Evolutionary conservation across 2,888 invertebrate genomes (phyloP).

Genomic region (Pollenia griseotomentosa): DNA sequence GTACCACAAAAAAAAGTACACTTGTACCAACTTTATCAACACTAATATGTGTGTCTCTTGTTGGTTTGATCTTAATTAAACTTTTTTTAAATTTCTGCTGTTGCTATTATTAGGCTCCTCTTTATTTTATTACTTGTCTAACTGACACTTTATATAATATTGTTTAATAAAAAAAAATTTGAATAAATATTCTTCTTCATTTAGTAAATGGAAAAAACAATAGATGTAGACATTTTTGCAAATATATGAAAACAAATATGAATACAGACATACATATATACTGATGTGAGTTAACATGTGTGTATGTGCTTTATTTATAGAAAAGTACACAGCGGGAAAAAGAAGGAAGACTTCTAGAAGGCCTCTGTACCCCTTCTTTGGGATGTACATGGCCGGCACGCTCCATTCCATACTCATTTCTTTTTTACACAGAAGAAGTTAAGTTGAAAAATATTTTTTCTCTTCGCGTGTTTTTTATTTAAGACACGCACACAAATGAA

Average conservation of each 20-base stretch:
- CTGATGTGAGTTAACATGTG: background rate
- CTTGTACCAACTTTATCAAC: too few relatives aligned
- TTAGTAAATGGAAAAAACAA: slow-evolving; percentile 17
- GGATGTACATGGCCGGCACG: too few relatives aligned
- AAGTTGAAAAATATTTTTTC: too few relatives aligned
- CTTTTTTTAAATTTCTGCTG: background rate
- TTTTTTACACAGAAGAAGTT: too few relatives aligned
- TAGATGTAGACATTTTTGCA: slow-evolving; percentile 1
- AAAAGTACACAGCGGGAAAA: too few relatives aligned
- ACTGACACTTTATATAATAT: slow-evolving; percentile 35
- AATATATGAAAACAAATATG: too few relatives aligned
- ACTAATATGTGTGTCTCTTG: background rate
- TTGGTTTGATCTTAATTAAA: background rate
- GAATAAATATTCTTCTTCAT: slow-evolving; percentile 48
- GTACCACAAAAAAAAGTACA: too few relatives aligned
- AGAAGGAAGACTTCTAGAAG: too few relatives aligned
- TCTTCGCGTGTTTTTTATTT: slow-evolving; percentile 8
- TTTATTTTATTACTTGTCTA: slow-evolving; percentile 34
- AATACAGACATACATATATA: too few relatives aligned
- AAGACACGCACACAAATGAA: background rate
- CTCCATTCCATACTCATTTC: too few relatives aligned
- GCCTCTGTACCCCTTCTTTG: too few relatives aligned
- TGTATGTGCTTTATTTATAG: background rate
- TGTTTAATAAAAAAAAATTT: slow-evolving; percentile 24
- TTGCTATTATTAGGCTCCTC: background rate